Evolutionary conservation across 2,113 vertebrate species (phyloP), one percentile per base, ranked within the genome.

Genomic region (Caloenas nicobarica): DNA sequence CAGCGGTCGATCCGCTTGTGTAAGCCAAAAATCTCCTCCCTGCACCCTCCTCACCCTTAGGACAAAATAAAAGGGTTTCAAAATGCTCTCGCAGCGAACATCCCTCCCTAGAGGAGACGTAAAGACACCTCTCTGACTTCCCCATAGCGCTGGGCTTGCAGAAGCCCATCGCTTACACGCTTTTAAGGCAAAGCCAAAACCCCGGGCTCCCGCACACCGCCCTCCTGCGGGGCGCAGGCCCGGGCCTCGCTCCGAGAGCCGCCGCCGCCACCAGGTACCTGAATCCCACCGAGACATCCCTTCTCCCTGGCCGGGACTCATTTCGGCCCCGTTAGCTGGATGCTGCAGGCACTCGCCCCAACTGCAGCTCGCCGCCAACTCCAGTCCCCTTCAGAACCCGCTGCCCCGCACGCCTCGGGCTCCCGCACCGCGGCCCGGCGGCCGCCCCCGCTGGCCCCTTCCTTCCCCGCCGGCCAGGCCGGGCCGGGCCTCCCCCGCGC

Each of bases 21-120:
- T 85, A 82, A 95, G 44, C 81, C 91, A 46, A 68, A 78, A 80
- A 81, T 58, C 77, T 89, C 94, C 86, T 92, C 87, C 91, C 84
- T 74, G 38, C 81, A 86, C 76, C 88, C 94, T 93, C 84, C 88
- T 93, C 68, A 26, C 92, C 86, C 92, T 70, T 29, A 50, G 87
- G 89, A 46, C 78, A 53, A 73, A 91, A 87, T 58, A 85, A 91
- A 89, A 57, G 24, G 19, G 21, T 44, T 76, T 60, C 38, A 3
- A 65, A 84, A 57, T 1, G 56, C 33, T 74, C 56, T 29, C 6
- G 8, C 64, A 38, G 29, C 2, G 1, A 2, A 14, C 50, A 54
- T 28, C 57, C 19, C 34, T 82, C 23, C 38, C 28, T 1, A 10
- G 14, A 76, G 42, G 34, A 2, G 69, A 84, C 8, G n/a, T 3